Evolutionary conservation across 2,797 vertebrate species (phyloP).

Genomic region (Menidia menidia): DNA sequence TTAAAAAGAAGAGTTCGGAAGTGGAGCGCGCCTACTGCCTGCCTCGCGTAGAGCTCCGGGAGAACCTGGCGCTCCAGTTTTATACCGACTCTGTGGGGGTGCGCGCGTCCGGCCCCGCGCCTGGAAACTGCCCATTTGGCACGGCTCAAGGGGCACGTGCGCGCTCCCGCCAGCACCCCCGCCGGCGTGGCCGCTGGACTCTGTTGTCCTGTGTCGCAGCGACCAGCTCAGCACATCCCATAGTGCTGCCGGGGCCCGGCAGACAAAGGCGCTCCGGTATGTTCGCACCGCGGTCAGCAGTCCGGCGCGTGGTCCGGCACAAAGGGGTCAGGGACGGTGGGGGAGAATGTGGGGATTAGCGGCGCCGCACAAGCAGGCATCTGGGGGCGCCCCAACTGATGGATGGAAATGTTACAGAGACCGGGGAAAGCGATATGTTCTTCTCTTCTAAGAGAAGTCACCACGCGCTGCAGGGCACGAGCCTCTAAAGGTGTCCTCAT

Average conservation of each 20-base stretch:
- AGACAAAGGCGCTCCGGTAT: conserved; percentile 76
- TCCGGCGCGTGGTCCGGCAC: conserved; percentile 65
- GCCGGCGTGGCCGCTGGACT: conserved; percentile 9
- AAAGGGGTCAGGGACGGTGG: conserved; percentile 66
- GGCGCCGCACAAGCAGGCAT: conserved; percentile 9
- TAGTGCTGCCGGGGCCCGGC: conserved; percentile 49
- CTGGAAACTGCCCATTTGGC: background rate
- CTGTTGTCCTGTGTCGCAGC: conserved; percentile 51
- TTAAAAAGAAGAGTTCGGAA: conserved; percentile 71
- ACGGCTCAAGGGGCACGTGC: conserved; percentile 8
- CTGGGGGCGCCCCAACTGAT: background rate
- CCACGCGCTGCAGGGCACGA: background rate
- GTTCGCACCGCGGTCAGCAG: conserved; percentile 83
- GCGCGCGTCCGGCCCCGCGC: conserved; percentile 14
- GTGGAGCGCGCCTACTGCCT: conserved; percentile 74
- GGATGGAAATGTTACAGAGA: conserved; percentile 10
- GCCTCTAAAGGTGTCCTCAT: background rate
- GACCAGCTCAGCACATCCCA: conserved; percentile 84
- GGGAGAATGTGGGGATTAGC: conserved; percentile 79
- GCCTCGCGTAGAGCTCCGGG: conserved; percentile 81
- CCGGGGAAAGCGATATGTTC: conserved; percentile 1
- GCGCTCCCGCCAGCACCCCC: conserved; percentile 27
- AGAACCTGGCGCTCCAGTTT: conserved; percentile 85
- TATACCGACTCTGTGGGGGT: conserved; percentile 73
- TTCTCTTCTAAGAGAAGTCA: background rate